phyloP scores from a whole-genome alignment of 2,113 vertebrate genomes.

The Sylvia atricapilla region DNA sequence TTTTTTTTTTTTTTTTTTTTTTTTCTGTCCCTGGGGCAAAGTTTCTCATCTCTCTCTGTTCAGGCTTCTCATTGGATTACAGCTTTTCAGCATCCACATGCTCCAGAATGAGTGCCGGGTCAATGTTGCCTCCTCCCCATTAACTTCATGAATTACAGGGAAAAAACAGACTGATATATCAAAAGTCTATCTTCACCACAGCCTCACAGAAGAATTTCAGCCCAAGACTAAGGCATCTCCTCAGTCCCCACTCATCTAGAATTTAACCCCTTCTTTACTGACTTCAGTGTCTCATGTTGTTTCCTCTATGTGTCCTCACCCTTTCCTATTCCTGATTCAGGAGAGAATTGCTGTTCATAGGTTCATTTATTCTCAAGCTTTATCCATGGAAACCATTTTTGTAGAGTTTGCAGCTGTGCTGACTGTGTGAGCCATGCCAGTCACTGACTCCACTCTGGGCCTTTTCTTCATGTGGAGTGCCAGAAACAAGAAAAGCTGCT shows the following conservation, averaged over 20 bases:
- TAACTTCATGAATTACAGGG: not conserved
- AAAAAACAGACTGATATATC: not conserved
- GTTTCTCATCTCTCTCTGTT: not conserved
- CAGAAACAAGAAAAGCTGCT: not conserved
- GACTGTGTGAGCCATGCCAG: not conserved
- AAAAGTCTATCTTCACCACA: not conserved
- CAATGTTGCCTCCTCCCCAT: not conserved
- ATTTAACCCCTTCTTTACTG: not conserved
- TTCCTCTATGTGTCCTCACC: not conserved
- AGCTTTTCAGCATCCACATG: not conserved
- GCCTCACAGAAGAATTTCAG: not conserved
- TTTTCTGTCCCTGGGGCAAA: no score
- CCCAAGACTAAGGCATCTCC: not conserved
- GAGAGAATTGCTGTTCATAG: not conserved
- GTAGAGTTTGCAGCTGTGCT: not conserved
- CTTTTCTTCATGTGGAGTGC: not conserved
- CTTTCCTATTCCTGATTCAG: not conserved
- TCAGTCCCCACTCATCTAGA: not conserved
- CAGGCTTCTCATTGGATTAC: not conserved
- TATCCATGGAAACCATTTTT: not conserved
- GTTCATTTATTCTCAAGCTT: not conserved
- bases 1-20: no score
- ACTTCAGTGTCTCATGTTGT: not conserved
- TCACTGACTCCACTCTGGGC: not conserved
- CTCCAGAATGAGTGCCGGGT: not conserved